Evolutionary conservation across 2,797 vertebrate species (phyloP).

Genomic region (Myotis vivesi): DNA sequence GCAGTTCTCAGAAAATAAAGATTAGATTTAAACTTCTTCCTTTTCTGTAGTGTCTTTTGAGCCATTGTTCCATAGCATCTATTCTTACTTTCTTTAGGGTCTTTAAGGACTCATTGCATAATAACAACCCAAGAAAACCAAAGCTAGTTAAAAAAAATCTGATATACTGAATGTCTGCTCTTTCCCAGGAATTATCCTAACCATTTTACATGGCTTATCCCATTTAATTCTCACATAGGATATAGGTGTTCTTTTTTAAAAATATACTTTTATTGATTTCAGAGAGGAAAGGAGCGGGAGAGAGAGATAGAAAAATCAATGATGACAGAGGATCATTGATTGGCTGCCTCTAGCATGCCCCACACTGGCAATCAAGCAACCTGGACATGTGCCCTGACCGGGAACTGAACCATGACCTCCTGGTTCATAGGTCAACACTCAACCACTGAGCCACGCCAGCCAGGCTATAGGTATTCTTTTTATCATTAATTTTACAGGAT

Average conservation of each 20-base stretch:
- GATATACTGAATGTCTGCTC: background rate
- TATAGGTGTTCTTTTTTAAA: background rate
- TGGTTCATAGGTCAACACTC: too few species aligned
- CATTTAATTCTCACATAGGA: background rate
- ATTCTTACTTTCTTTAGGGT: background rate
- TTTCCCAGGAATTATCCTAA: background rate
- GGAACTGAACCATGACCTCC: too few species aligned
- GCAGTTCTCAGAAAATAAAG: slow-evolving; percentile 38
- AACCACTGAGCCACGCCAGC: too few species aligned
- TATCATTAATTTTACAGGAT: background rate
- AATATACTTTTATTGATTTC: too few species aligned
- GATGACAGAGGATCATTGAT: too few species aligned
- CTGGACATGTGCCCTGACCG: too few species aligned
- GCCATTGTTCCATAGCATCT: background rate
- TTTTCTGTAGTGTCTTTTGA: background rate
- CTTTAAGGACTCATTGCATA: background rate
- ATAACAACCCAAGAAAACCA: background rate
- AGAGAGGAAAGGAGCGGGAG: too few species aligned
- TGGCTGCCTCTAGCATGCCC: too few species aligned
- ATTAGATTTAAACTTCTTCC: background rate
- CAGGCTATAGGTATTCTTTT: background rate
- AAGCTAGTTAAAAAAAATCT: background rate
- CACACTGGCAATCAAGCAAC: too few species aligned
- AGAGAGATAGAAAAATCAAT: too few species aligned
- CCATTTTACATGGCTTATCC: background rate